Percentiles rank a stretch among this genome's conserved stretches.
Evolutionary conservation across 2,797 vertebrate species (phyloP).

Genomic region (Etheostoma nigrum): DNA sequence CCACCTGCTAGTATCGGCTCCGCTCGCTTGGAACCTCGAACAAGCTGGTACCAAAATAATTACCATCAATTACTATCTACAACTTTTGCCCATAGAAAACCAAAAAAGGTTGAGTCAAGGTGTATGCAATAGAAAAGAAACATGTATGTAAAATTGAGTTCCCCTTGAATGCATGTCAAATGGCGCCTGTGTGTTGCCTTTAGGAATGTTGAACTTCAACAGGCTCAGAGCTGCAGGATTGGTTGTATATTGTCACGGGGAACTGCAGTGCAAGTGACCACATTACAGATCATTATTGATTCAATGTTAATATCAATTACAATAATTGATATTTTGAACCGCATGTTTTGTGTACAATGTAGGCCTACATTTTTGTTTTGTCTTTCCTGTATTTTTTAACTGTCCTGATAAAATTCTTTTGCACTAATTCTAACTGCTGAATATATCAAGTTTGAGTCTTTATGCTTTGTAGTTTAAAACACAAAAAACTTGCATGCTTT

Average conservation of each 20-base stretch:
- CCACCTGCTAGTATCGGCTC: no score
- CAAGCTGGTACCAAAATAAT: no score
- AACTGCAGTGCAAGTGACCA: no score
- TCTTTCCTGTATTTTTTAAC: not conserved
- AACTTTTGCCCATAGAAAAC: no score
- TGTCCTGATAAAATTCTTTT: not conserved
- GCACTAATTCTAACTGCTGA: not conserved
- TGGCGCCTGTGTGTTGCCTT: not conserved
- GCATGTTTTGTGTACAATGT: not conserved
- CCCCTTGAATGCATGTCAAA: constrained; percentile 20
- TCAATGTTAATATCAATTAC: no score
- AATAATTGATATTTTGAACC: not conserved
- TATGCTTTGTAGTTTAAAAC: constrained; percentile 1
- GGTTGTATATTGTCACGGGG: not conserved
- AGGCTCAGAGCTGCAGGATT: not conserved
- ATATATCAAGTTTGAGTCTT: not conserved
- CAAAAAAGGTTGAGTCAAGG: no score
- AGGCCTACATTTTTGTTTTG: not conserved
- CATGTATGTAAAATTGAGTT: constrained; percentile 21
- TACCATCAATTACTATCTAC: no score
- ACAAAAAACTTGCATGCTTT: not conserved
- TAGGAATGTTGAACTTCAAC: constrained; percentile 1
- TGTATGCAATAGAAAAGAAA: no score
- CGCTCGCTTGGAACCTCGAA: no score
- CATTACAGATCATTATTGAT: no score